Evolutionary conservation across 2,888 invertebrate species (phyloP).

Genomic region (Leptopilina myrica): DNA sequence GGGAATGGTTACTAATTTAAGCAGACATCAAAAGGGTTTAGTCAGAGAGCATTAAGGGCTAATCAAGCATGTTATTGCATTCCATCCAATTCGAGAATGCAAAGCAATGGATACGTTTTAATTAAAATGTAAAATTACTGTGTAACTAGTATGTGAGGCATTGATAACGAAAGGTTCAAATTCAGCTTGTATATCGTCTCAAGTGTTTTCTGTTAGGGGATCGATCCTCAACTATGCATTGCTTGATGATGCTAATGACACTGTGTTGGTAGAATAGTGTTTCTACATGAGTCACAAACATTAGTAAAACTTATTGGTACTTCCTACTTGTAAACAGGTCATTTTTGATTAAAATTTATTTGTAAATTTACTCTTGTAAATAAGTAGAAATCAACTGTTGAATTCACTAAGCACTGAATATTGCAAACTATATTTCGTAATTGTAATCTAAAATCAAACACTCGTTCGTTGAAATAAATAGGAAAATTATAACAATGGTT

Average conservation of each 20-base stretch:
- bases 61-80: constrained; percentile 38
- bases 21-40: constrained; percentile 22
- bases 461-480: too few relatives aligned
- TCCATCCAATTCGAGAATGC: constrained; percentile 28
- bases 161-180: constrained; percentile 22
- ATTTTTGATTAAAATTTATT: too few relatives aligned
- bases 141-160: constrained; percentile 16
- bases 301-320: too few relatives aligned
- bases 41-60: constrained; percentile 23
- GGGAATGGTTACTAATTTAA: not conserved
- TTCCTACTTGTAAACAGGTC: too few relatives aligned
- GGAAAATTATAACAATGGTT: too few relatives aligned
- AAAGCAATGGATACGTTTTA: constrained; percentile 30
- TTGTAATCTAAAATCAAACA: too few relatives aligned
- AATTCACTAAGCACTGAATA: too few relatives aligned
- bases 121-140: constrained; percentile 18
- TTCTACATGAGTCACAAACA: too few relatives aligned
- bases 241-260: constrained; percentile 17
- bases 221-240: constrained; percentile 9
- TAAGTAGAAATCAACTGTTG: too few relatives aligned
- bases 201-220: constrained; percentile 33
- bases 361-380: too few relatives aligned
- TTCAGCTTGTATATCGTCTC: constrained; percentile 17
- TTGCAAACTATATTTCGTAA: too few relatives aligned
- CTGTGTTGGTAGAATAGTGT: not conserved